Evolutionary conservation across 2,888 invertebrate genomes (phyloP).

Genomic region (Exocentrus adspersus): DNA sequence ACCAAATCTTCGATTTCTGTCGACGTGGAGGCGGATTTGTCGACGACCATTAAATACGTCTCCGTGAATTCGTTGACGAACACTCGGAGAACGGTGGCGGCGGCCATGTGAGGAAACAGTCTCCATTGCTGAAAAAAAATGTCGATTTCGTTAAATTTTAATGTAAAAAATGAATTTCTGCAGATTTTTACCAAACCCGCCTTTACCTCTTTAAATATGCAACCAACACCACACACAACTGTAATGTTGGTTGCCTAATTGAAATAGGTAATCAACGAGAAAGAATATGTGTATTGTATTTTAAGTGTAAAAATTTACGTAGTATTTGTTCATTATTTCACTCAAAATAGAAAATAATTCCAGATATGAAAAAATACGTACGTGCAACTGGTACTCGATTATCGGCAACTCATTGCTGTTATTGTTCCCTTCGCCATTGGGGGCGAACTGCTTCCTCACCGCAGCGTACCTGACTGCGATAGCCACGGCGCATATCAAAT

Average conservation of each 20-base stretch:
- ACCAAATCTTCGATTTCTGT: slow-evolving; percentile 56
- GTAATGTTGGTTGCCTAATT: too few species aligned
- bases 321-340: too few species aligned
- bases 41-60: slow-evolving; percentile 74
- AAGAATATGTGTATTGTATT: too few species aligned
- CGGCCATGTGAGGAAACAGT: slow-evolving; percentile 79
- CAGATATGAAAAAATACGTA: slow-evolving; percentile 65
- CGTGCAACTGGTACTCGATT: slow-evolving; percentile 85
- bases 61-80: slow-evolving; percentile 74
- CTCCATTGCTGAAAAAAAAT: slow-evolving; percentile 78
- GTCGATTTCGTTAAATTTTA: not conserved
- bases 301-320: too few species aligned
- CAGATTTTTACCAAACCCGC: not conserved
- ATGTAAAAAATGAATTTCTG: not conserved
- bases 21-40: slow-evolving; percentile 69
- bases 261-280: too few species aligned
- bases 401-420: slow-evolving; percentile 74
- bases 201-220: too few species aligned
- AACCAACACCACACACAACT: too few species aligned
- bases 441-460: slow-evolving; percentile 79
- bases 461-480: slow-evolving; percentile 86
- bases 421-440: slow-evolving; percentile 58
- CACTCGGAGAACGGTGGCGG: slow-evolving; percentile 73
- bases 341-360: too few species aligned
- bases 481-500: slow-evolving; percentile 76